These are phyloP conservation scores for Lagocephalus sceleratus DNA, from an alignment of 2,797 vertebrate species.

Conservation along the genomic window DNA sequence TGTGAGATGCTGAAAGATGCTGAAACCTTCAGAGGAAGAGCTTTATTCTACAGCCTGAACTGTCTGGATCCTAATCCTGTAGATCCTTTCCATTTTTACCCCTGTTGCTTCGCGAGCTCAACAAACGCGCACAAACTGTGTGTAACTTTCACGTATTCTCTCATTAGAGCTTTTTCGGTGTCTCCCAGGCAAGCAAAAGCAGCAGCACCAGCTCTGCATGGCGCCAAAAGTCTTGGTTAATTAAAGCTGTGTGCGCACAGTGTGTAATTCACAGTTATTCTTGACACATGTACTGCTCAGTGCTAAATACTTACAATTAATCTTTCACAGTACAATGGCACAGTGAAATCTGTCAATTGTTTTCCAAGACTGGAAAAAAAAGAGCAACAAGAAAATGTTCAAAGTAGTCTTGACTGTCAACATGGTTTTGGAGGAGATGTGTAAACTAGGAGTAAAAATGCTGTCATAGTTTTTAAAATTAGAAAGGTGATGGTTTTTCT, in stretches of 20 bases:
- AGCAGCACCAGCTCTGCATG: slow-evolving; percentile 55
- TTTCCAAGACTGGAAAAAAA: slow-evolving; percentile 15
- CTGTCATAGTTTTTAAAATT: slow-evolving; percentile 12
- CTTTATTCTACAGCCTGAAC: slow-evolving; percentile 5
- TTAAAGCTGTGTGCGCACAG: slow-evolving; percentile 71
- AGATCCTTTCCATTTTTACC: slow-evolving; percentile 1
- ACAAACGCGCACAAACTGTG: slow-evolving; percentile 18
- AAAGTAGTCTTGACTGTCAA: slow-evolving; percentile 39
- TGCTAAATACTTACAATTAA: slow-evolving; percentile 78
- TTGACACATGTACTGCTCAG: slow-evolving; percentile 69
- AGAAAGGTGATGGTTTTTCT: not conserved
- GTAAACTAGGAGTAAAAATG: slow-evolving; percentile 24
- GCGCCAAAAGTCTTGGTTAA: slow-evolving; percentile 72
- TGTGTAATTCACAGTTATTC: slow-evolving; percentile 77
- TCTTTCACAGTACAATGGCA: slow-evolving; percentile 59
- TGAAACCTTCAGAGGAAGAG: slow-evolving; percentile 4
- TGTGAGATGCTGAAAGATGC: not conserved
- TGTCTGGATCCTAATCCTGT: slow-evolving; percentile 7
- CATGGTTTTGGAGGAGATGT: slow-evolving; percentile 19
- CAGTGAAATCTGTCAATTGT: slow-evolving; percentile 57
- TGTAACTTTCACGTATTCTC: slow-evolving; percentile 21
- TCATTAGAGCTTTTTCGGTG: slow-evolving; percentile 15
- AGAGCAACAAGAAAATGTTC: slow-evolving; percentile 39
- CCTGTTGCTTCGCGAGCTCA: slow-evolving; percentile 10
- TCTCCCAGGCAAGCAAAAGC: slow-evolving; percentile 43